Percentiles rank a stretch among this genome's conserved stretches.
phyloP scores from a whole-genome alignment of 2,888 invertebrate genomes.

The Leptopilina myrica region DNA sequence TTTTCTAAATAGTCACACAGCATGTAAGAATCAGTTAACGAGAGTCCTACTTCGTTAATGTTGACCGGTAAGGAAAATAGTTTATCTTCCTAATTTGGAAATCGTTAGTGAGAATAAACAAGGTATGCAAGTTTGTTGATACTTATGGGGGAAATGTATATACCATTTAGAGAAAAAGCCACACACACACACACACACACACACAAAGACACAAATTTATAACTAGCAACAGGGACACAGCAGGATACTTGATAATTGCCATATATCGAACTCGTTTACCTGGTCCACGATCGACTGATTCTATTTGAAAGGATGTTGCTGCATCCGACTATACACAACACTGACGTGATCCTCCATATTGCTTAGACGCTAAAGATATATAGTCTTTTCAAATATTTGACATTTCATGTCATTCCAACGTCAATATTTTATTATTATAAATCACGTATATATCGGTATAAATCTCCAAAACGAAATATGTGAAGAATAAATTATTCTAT shows the following conservation, averaged over 20 bases:
- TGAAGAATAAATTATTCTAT: too few relatives aligned
- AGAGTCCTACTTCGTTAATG: conserved; percentile 27
- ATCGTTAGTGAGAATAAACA: conserved; percentile 24
- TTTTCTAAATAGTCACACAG: background rate
- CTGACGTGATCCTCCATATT: background rate
- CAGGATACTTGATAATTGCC: conserved; percentile 31
- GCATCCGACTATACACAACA: background rate
- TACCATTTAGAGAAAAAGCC: conserved; percentile 22
- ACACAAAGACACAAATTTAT: too few relatives aligned
- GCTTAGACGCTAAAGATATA: background rate
- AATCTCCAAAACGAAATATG: too few relatives aligned
- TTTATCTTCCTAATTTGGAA: conserved; percentile 20
- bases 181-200: background rate
- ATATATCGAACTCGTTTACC: conserved; percentile 33
- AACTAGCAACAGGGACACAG: conserved; percentile 21
- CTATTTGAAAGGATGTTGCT: conserved; percentile 7
- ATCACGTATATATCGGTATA: too few relatives aligned
- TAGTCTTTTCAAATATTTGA: background rate
- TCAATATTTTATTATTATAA: background rate
- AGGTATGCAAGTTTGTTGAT: conserved; percentile 13
- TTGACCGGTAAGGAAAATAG: conserved; percentile 1
- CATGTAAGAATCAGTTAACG: background rate
- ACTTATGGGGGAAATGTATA: conserved; percentile 35
- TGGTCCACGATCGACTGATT: conserved; percentile 30
- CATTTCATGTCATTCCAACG: background rate